phyloP scores from a whole-genome alignment of 2,888 invertebrate species.

The Unio delphinus region DNA sequence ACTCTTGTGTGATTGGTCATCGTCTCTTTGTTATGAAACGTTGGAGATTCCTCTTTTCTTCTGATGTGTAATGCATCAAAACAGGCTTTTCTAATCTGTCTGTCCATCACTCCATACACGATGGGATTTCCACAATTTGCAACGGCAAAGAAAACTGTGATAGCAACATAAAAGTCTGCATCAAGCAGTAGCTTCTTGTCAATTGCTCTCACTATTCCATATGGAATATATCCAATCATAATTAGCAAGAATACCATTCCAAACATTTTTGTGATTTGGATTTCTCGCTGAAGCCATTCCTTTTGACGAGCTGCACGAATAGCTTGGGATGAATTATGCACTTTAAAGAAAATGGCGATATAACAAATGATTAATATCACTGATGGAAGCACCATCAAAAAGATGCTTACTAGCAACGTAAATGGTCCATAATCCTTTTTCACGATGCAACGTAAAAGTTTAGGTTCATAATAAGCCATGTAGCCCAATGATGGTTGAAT shows the following conservation, averaged over 20 bases:
- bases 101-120: slow-evolving; percentile 69
- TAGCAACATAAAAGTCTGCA: slow-evolving; percentile 67
- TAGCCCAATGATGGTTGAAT: slow-evolving; percentile 62
- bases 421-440: slow-evolving; percentile 61
- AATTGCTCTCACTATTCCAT: slow-evolving; percentile 65
- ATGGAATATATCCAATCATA: slow-evolving; percentile 67
- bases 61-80: slow-evolving; percentile 50
- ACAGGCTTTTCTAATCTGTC: slow-evolving; percentile 62
- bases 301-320: slow-evolving; percentile 57
- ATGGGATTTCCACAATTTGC: slow-evolving; percentile 67
- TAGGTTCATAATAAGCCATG: slow-evolving; percentile 65
- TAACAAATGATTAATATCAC: slow-evolving; percentile 66
- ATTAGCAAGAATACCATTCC: slow-evolving; percentile 68
- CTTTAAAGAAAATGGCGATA: slow-evolving; percentile 66
- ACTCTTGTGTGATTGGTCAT: slow-evolving; percentile 38
- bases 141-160: slow-evolving; percentile 67
- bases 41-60: slow-evolving; percentile 27
- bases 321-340: slow-evolving; percentile 59
- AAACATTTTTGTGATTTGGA: slow-evolving; percentile 71
- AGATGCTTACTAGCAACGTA: slow-evolving; percentile 62
- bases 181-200: slow-evolving; percentile 60
- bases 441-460: slow-evolving; percentile 64
- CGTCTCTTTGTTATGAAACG: slow-evolving; percentile 37
- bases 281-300: slow-evolving; percentile 64
- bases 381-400: slow-evolving; percentile 68